Conservation (phyloP, 23 tunicate species). For the Halocynthia roretzi region DNA sequence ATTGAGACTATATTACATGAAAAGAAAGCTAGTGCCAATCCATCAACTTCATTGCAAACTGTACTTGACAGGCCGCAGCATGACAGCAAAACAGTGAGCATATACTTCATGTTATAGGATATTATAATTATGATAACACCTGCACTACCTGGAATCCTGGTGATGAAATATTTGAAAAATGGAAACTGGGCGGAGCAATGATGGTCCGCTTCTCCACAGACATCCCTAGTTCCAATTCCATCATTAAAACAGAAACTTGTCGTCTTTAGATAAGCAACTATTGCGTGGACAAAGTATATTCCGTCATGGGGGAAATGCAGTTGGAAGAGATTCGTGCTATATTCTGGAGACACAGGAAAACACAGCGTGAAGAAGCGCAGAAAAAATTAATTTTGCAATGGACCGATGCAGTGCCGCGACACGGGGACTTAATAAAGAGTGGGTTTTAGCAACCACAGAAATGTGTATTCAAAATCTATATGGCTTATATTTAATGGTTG, state of each 20-base stretch:
- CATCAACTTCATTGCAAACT: not conserved
- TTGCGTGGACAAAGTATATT: slow-evolving; percentile 14
- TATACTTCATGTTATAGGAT: not conserved
- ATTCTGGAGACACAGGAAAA: slow-evolving; percentile 9
- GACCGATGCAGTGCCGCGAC: no score
- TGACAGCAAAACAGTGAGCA: not conserved
- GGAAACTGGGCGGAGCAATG: no score
- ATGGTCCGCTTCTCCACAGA: no score
- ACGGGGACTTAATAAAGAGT: no score
- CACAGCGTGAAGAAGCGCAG: not conserved
- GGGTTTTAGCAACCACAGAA: not conserved
- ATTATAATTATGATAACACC: not conserved
- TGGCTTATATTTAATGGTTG: no score
- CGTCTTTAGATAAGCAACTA: not conserved
- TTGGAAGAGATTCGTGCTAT: slow-evolving; percentile 21
- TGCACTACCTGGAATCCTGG: not conserved
- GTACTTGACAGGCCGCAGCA: not conserved
- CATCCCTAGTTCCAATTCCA: not conserved
- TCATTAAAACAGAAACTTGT: not conserved
- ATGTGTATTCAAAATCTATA: not conserved
- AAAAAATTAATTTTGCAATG: not conserved
- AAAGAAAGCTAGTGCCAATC: not conserved
- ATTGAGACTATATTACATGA: not conserved
- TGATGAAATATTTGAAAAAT: not conserved
- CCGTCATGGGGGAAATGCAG: slow-evolving; percentile 30